Conservation (phyloP, 2,888 invertebrate species). For the Linyphia triangularis region DNA sequence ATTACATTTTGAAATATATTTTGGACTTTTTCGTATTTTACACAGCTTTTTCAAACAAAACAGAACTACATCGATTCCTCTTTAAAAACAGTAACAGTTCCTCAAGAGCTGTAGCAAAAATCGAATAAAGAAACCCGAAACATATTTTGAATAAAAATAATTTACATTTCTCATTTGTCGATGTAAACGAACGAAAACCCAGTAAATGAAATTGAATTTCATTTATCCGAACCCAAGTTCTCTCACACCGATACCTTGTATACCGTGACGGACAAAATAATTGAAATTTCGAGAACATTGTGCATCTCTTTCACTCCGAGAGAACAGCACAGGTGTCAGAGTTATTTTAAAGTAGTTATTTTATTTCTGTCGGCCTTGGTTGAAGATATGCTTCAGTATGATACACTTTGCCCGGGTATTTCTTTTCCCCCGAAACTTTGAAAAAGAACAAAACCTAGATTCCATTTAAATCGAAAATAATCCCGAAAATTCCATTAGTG, state of each 20-base stretch:
- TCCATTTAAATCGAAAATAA: conserved; percentile 37
- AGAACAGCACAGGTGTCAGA: conserved; percentile 43
- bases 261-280: conserved; percentile 22
- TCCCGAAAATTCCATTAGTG: conserved; percentile 10
- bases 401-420: neutral
- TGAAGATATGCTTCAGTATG: neutral
- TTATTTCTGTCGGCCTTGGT: neutral
- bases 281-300: conserved; percentile 49
- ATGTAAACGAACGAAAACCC: neutral
- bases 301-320: neutral
- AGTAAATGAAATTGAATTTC: conserved; percentile 45
- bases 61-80: neutral
- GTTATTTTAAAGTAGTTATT: conserved; percentile 43
- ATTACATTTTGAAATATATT: too few relatives aligned
- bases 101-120: neutral
- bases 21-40: too few relatives aligned
- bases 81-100: neutral
- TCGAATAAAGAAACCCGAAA: neutral
- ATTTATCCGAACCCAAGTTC: conserved; percentile 14
- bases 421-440: neutral
- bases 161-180: conserved; percentile 41
- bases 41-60: neutral
- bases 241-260: neutral
- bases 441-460: neutral
- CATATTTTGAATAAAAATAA: conserved; percentile 37